Conservation (phyloP, 2,888 invertebrate genomes). For the Metopia argyrocephala region DNA sequence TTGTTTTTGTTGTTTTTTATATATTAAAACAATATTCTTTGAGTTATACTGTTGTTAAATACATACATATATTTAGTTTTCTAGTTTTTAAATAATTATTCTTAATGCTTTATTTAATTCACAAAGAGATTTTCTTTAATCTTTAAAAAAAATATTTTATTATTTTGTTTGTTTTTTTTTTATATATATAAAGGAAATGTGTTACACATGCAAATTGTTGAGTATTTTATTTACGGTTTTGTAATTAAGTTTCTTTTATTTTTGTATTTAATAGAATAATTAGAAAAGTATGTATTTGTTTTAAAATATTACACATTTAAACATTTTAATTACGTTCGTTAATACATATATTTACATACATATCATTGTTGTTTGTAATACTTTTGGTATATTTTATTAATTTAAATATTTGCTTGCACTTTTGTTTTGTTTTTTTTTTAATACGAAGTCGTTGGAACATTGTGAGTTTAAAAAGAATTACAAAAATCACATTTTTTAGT, state of each 20-base stretch:
- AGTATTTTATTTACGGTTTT: slow-evolving; percentile 38
- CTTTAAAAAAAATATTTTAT: slow-evolving; percentile 39
- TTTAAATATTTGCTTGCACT: background rate
- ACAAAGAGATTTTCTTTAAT: slow-evolving; percentile 41
- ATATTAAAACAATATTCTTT: no score
- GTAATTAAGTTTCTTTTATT: slow-evolving; percentile 2
- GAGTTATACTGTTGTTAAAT: no score
- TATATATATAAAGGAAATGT: slow-evolving; percentile 29
- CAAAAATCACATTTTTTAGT: background rate
- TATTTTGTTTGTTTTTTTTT: slow-evolving; percentile 24
- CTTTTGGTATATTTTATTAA: slow-evolving; percentile 40
- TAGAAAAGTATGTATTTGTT: slow-evolving; percentile 38
- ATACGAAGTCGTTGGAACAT: slow-evolving; percentile 38
- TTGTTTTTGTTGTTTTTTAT: no score
- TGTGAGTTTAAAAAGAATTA: slow-evolving; percentile 23
- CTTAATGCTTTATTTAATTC: slow-evolving; percentile 26
- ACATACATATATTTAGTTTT: slow-evolving; percentile 12
- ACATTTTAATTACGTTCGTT: slow-evolving; percentile 21
- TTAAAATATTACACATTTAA: slow-evolving; percentile 51
- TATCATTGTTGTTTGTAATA: slow-evolving; percentile 42
- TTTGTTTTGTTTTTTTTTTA: background rate
- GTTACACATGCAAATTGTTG: slow-evolving; percentile 55
- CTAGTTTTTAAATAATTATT: slow-evolving; percentile 20
- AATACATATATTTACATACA: slow-evolving; percentile 36
- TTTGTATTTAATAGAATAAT: slow-evolving; percentile 36